Base-by-base conservation (phyloP, 2,888 invertebrate species). In the Ophion ventricosus region DNA sequence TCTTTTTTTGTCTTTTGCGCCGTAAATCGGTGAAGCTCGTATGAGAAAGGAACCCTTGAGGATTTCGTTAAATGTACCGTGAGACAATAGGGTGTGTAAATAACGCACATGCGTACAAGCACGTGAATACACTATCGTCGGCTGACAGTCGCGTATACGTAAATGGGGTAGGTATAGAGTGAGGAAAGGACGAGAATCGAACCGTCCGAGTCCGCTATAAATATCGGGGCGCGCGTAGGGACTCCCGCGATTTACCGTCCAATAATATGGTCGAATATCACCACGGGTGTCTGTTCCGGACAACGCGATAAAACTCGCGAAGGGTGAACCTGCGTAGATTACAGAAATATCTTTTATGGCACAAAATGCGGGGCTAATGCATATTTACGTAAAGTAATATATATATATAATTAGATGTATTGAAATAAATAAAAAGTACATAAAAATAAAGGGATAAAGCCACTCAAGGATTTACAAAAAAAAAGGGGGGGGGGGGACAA, bases 221-320 rank as follows among this genome's bases (percentile, higher is more conserved):
- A 92, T 92, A 92, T 92, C 89, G 84, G 86, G 90, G 89, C 91
- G 90, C 17, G 17, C 49, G 49, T 92, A 91, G 90, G 90, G 89
- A 84, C 88, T 54, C 49, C 90, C 64, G 74, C 91, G 90, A 90
- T 91, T 92, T 91, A 91, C 89, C 87, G 88, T 91, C 90, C 91
- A 90, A 91, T 92, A 91, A 91, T 89, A 49, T 49, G 90, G 87
- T 85, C 85, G 89, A 89, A 88, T 89, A 90, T 90, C 88, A 87
- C 86, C 49, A 3, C 43, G 43, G 43, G 43, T 87, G 88, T 89
- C 90, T 91, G 89, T 90, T 88, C 82, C 81, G 43, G 86, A 88
- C 88, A 89, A 90, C 90, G 35, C 72, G 90, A 90, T 88, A 88
- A 82, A 84, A 84, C 66, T 54, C 70, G 81, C 79, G 83, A 25